These are phyloP conservation scores for Somateria mollissima DNA, from an alignment of 2,797 vertebrate genomes.

Conservation along the genomic window DNA sequence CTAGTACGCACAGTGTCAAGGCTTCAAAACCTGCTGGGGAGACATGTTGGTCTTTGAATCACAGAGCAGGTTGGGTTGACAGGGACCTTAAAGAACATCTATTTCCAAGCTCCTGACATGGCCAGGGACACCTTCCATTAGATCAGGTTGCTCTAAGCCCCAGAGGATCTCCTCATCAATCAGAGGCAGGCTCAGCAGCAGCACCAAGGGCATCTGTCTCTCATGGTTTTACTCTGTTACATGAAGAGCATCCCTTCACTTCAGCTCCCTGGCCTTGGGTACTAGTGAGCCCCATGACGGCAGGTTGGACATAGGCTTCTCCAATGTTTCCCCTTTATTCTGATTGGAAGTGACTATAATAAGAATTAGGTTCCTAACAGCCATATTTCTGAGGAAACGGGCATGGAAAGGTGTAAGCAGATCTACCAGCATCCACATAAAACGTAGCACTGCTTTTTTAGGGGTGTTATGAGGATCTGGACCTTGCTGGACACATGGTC, in stretches of 20 bases:
- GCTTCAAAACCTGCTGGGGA: accelerated
- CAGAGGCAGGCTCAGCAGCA: background rate
- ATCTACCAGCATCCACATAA: accelerated
- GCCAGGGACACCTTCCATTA: background rate
- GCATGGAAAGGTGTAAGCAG: background rate
- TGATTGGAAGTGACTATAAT: background rate
- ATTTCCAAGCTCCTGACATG: background rate
- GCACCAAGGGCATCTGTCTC: background rate
- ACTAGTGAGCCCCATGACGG: accelerated
- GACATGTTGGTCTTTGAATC: background rate
- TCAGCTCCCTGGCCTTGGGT: background rate
- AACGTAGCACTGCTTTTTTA: background rate
- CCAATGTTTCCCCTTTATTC: background rate
- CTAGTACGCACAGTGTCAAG: background rate
- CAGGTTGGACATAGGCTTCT: background rate
- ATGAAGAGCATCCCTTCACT: accelerated
- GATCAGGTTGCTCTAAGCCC: background rate
- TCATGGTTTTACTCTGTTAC: background rate
- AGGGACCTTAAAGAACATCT: background rate
- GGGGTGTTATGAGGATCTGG: no score
- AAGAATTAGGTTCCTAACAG: background rate
- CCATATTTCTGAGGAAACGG: background rate
- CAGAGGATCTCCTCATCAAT: background rate
- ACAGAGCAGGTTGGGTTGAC: background rate
- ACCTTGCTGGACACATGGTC: background rate